phyloP scores from a whole-genome alignment of 2,797 vertebrate species.

The Schizopygopsis pylzovi region DNA sequence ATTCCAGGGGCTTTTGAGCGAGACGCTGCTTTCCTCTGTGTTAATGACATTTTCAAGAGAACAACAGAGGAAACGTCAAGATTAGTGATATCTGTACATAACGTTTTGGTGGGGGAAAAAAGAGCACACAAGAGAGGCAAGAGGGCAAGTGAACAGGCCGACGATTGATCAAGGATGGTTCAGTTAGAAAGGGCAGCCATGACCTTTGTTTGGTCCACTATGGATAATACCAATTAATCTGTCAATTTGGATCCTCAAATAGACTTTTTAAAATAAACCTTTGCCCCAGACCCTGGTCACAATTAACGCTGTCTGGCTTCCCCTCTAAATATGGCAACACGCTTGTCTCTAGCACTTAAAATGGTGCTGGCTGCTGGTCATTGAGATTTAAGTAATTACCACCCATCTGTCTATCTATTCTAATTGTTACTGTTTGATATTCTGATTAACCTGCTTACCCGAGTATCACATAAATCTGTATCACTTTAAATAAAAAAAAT shows the following conservation, averaged over 20 bases:
- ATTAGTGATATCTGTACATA: slow-evolving; percentile 26
- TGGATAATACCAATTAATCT: slow-evolving; percentile 69
- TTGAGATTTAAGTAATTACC: slow-evolving; percentile 52
- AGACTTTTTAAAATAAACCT: slow-evolving; percentile 64
- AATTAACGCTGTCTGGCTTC: slow-evolving; percentile 73
- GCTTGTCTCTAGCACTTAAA: slow-evolving; percentile 32
- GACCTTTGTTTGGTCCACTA: slow-evolving; percentile 62
- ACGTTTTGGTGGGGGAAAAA: background rate
- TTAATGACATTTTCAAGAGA: slow-evolving; percentile 43
- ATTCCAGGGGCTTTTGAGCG: slow-evolving; percentile 50
- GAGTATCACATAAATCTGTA: slow-evolving; percentile 5
- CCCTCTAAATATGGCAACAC: slow-evolving; percentile 60
- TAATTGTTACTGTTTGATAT: slow-evolving; percentile 33
- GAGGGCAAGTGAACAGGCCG: slow-evolving; percentile 38
- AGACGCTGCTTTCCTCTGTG: slow-evolving; percentile 29
- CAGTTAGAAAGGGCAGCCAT: slow-evolving; percentile 58
- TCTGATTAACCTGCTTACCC: slow-evolving; percentile 17
- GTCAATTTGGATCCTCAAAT: slow-evolving; percentile 65
- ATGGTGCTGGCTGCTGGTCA: slow-evolving; percentile 21
- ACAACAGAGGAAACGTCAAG: slow-evolving; percentile 40
- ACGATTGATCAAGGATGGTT: slow-evolving; percentile 49
- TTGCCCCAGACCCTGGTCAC: slow-evolving; percentile 62
- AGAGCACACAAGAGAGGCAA: slow-evolving; percentile 1
- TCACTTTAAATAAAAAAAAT: background rate
- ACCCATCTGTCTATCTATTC: slow-evolving; percentile 46